Conservation (phyloP, 2,113 vertebrate genomes). For the Triplophysa rosa region DNA sequence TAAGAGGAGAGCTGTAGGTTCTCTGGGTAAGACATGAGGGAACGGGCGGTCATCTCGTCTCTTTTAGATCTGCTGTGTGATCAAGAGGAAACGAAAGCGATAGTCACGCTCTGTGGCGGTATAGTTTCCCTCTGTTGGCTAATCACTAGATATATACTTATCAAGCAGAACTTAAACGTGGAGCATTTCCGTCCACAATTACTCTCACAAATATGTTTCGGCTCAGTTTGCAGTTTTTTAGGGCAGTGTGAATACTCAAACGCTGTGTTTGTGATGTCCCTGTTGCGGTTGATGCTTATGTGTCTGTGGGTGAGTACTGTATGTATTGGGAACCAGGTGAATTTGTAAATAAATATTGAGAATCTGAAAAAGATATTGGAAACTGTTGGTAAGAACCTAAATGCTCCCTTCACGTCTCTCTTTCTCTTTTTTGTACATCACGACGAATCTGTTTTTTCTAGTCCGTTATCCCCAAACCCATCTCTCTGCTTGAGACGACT, state of each 20-base stretch:
- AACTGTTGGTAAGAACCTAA: conserved; percentile 3
- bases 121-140: conserved; percentile 40
- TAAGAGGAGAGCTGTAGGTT: conserved; percentile 16
- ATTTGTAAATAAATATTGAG: conserved; percentile 1
- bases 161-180: neutral
- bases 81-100: conserved; percentile 15
- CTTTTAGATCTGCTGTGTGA: conserved; percentile 21
- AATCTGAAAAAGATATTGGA: neutral
- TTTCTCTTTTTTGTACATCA: conserved; percentile 4
- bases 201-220: neutral
- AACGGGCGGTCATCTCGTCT: neutral
- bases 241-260: neutral
- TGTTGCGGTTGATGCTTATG: neutral
- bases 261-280: neutral
- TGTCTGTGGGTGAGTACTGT: neutral
- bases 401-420: conserved; percentile 19
- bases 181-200: neutral
- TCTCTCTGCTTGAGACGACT: conserved; percentile 52
- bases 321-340: neutral
- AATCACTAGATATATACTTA: neutral
- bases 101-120: conserved; percentile 16
- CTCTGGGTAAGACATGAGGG: conserved; percentile 35
- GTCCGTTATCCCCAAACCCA: conserved; percentile 53
- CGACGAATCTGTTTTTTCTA: neutral
- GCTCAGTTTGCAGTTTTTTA: neutral